Conservation (phyloP, 2,888 invertebrate species). For the Yponomeuta malinellus region DNA sequence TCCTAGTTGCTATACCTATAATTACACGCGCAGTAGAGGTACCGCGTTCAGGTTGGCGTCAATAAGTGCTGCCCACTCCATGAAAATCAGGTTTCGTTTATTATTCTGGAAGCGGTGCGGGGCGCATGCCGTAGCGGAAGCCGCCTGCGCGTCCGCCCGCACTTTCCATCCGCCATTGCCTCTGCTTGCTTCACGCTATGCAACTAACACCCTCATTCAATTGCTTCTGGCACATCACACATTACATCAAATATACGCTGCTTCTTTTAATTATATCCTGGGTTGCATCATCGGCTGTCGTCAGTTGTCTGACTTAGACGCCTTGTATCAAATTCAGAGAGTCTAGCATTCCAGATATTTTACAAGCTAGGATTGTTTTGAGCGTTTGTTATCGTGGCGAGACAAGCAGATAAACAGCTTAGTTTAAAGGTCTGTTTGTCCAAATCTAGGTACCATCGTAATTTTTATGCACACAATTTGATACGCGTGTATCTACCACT, state of each 20-base stretch:
- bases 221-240: neutral
- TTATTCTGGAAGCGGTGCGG: slow-evolving; percentile 67
- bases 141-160: slow-evolving; percentile 51
- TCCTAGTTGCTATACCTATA: neutral
- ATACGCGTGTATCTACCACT: slow-evolving; percentile 29
- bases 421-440: neutral
- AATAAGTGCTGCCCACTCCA: slow-evolving; percentile 57
- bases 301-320: neutral
- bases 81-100: slow-evolving; percentile 75
- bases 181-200: slow-evolving; percentile 36
- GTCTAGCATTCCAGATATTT: neutral
- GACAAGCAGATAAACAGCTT: neutral
- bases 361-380: neutral
- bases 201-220: slow-evolving; percentile 28
- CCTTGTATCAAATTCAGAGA: neutral
- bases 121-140: slow-evolving; percentile 55
- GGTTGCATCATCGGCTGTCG: neutral
- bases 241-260: neutral
- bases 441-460: neutral
- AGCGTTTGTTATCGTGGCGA: neutral
- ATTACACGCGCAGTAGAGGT: slow-evolving; percentile 8
- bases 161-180: slow-evolving; percentile 69
- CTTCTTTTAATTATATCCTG: neutral
- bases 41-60: slow-evolving; percentile 27
- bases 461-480: slow-evolving; percentile 26